phyloP scores from a whole-genome alignment of 2,797 vertebrate species.

The Phoeniculus purpureus region DNA sequence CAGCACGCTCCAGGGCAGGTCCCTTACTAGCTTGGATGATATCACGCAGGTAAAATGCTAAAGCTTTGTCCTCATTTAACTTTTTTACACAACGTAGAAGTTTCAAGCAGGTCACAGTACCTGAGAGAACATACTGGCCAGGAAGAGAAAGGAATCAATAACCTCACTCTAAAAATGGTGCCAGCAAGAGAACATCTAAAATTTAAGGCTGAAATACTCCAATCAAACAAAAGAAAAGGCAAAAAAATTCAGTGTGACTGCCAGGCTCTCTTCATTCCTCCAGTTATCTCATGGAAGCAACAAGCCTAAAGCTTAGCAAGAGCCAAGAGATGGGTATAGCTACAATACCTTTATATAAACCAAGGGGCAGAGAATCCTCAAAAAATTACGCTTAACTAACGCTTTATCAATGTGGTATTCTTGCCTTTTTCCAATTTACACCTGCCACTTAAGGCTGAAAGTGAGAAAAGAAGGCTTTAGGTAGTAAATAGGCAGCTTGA shows the following conservation, averaged over 20 bases:
- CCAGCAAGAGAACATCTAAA: background rate
- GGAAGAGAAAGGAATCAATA: background rate
- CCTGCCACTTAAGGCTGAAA: background rate
- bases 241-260: background rate
- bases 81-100: background rate
- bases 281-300: background rate
- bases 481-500: background rate
- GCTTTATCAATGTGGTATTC: background rate
- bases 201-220: background rate
- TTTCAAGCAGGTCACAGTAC: background rate
- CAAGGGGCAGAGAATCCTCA: background rate
- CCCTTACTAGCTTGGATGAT: background rate
- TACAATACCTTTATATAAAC: background rate
- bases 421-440: background rate
- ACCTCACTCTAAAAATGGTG: background rate
- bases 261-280: background rate
- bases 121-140: background rate
- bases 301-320: background rate
- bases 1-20: background rate
- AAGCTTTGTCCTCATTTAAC: background rate
- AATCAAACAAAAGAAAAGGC: background rate
- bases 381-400: background rate
- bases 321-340: background rate
- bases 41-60: background rate
- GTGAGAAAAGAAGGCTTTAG: background rate